phyloP scores from a whole-genome alignment of 1,140 invertebrate species.

The Drosophila watanabei region DNA sequence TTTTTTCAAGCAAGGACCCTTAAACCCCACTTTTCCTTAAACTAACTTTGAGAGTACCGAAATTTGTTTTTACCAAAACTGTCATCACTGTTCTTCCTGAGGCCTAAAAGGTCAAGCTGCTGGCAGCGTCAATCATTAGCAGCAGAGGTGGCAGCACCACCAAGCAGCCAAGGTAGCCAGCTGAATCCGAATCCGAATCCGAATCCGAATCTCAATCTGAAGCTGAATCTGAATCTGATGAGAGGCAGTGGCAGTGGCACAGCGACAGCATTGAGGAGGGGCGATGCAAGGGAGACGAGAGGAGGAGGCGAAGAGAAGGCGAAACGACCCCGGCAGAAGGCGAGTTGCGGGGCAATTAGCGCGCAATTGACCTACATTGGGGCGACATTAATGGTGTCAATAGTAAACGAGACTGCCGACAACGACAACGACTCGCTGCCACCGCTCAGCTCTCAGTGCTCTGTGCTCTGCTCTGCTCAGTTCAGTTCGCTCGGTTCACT shows the following conservation, averaged over 20 bases:
- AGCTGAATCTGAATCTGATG: conserved; percentile 25
- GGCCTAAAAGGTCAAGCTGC: conserved; percentile 70
- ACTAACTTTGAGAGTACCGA: neutral
- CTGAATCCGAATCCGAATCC: conserved; percentile 35
- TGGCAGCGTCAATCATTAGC: conserved; percentile 34
- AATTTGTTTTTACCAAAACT: conserved; percentile 21
- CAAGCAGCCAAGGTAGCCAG: conserved; percentile 23
- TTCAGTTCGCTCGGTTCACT: conserved; percentile 22
- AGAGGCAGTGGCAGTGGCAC: conserved; percentile 44
- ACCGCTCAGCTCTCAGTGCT: conserved; percentile 11
- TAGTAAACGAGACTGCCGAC: conserved; percentile 80
- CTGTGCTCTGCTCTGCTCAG: conserved; percentile 27
- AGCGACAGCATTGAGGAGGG: conserved; percentile 62
- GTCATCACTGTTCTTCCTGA: conserved; percentile 30
- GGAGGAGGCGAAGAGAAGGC: conserved; percentile 6
- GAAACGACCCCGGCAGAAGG: conserved; percentile 46
- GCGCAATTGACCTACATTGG: conserved; percentile 84
- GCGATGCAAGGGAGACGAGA: conserved; percentile 9
- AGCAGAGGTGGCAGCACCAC: conserved; percentile 20
- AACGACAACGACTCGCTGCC: conserved; percentile 44
- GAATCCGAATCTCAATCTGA: conserved; percentile 35
- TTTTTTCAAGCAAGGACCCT: neutral
- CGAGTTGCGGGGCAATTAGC: conserved; percentile 83
- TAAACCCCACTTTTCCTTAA: neutral
- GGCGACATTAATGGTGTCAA: conserved; percentile 84